Conservation (phyloP, 2,113 vertebrate genomes). For the Chaetops frenatus region DNA sequence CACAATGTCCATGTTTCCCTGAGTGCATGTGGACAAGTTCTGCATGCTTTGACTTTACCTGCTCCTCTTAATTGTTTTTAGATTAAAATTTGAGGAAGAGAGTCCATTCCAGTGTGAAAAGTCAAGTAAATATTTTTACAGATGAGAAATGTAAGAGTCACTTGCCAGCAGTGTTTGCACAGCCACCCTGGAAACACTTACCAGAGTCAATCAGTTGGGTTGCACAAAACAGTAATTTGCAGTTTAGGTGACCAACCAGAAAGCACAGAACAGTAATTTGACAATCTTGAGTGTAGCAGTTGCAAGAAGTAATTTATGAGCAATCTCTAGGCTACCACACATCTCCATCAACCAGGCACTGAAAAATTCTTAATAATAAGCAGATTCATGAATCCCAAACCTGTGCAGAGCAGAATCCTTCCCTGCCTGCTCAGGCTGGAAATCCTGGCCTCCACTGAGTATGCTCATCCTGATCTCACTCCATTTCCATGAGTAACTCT, state of each 20-base stretch:
- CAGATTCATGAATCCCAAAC: neutral
- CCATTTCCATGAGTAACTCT: neutral
- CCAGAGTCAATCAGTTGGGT: neutral
- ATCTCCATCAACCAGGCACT: neutral
- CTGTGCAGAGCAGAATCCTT: neutral
- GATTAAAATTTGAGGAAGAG: neutral
- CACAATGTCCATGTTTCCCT: accelerated
- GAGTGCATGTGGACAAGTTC: neutral
- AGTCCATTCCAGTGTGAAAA: neutral
- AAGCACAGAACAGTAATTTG: neutral
- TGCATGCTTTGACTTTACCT: neutral
- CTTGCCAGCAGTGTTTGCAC: neutral
- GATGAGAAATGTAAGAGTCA: neutral
- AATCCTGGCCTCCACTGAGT: neutral
- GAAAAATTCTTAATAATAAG: neutral
- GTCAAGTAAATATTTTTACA: neutral
- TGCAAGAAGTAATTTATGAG: neutral
- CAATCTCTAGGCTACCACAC: neutral
- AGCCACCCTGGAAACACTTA: neutral
- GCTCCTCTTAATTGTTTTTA: neutral
- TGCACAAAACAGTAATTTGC: neutral
- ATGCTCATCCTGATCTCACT: neutral
- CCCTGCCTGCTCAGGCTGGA: neutral
- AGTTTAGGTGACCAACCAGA: neutral
- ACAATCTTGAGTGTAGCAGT: neutral